Evolutionary conservation across 2,888 invertebrate genomes (phyloP).

Genomic region (Orchesellides sinensis): DNA sequence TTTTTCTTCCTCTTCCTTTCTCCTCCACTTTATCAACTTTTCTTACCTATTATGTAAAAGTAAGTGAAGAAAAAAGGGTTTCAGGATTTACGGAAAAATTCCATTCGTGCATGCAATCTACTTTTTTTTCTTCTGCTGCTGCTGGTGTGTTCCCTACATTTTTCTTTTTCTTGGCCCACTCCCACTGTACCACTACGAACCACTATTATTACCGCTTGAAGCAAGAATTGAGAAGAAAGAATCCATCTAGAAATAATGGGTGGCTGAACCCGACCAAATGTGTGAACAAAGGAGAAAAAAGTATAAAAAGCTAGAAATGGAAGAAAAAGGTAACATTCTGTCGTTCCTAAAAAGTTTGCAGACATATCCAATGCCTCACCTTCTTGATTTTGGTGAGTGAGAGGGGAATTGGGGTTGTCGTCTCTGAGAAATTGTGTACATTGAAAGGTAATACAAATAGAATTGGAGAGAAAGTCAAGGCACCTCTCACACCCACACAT

Average conservation of each 20-base stretch:
- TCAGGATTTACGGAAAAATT: conserved; percentile 43
- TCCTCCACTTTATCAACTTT: conserved; percentile 49
- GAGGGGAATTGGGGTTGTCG: conserved; percentile 39
- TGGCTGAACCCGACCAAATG: conserved; percentile 50
- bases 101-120: conserved; percentile 54
- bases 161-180: neutral
- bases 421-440: conserved; percentile 39
- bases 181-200: neutral
- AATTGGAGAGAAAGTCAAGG: conserved; percentile 42
- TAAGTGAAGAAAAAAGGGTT: conserved; percentile 50
- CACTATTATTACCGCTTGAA: conserved; percentile 1
- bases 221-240: conserved; percentile 15
- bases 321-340: conserved; percentile 18
- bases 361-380: neutral
- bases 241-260: conserved; percentile 41
- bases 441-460: conserved; percentile 43
- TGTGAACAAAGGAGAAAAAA: conserved; percentile 19
- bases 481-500: conserved; percentile 37
- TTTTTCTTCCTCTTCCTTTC: conserved; percentile 5
- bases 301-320: conserved; percentile 5
- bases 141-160: neutral
- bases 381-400: conserved; percentile 25
- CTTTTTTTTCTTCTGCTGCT: conserved; percentile 10
- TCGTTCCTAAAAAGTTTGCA: neutral
- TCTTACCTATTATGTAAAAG: conserved; percentile 48